Evolutionary conservation across 2,113 vertebrate genomes (phyloP), one percentile per base, ranked within the genome.

Genomic region (Falcunculus frontatus): DNA sequence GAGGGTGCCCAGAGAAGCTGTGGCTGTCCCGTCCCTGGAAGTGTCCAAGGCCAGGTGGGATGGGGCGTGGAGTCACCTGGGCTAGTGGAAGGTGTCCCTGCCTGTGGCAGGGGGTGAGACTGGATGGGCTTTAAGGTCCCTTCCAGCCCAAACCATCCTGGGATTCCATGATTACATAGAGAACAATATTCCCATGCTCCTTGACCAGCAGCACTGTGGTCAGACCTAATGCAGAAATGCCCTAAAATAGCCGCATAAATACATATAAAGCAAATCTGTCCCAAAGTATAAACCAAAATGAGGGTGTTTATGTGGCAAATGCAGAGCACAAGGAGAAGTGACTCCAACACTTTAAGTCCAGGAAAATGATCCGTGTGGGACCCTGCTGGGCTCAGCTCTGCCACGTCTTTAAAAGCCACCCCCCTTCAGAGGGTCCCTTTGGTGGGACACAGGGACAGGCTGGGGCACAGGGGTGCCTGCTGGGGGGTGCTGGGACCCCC

Each of bases 301-400:
- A 90, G 72, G 69, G 76, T 86, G 79, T 87, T 96, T 74, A 42
- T 96, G 85, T 73, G 90, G 82, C 84, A 96, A 96, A 94, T 22
- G 47, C 53, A 91, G 46, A 94, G 77, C 55, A 18, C 69, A 47
- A 69, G 96, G 92, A 33, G 16, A 96, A 96, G 90, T 62, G 59
- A 72, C 93, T 93, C 85, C 32, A 23, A 85, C 87, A 19, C 69
- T 96, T 95, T 65, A 93, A 86, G 78, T 90, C 37, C 85, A 84
- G 87, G 87, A 93, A 96, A 92, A 93, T 91, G 68, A 83, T 80
- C 90, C 2, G 22, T 27, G 77, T 59, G 26, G 17, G 49, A 87
- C 88, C 22, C 32, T 67, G 46, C 88, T 96, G 91, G 63, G 78
- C 94, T 94, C 84, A 90, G 96, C 95, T 96, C 88, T 97, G 91